Evolutionary conservation across 2,888 invertebrate species (phyloP).

Genomic region (Apantesis nais): DNA sequence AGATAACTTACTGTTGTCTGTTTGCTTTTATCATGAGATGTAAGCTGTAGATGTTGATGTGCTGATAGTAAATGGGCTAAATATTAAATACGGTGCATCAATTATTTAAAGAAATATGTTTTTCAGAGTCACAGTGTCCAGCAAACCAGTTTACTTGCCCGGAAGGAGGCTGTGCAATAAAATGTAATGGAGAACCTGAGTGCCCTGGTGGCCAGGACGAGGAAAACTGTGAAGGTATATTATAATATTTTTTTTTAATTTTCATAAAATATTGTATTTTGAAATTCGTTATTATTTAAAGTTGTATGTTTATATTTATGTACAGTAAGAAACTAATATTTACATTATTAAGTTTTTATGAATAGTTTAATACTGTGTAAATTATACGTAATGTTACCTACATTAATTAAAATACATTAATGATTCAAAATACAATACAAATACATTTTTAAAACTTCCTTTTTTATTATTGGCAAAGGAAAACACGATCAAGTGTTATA

Average conservation of each 20-base stretch:
- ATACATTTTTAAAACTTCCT: too few species aligned
- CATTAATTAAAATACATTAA: not conserved
- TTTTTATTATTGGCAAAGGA: not conserved
- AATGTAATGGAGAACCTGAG: constrained; percentile 79
- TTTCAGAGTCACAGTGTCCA: constrained; percentile 62
- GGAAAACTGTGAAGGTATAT: constrained; percentile 74
- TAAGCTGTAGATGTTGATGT: constrained; percentile 35
- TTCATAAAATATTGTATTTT: not conserved
- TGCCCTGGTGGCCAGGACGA: constrained; percentile 88
- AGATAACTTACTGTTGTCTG: not conserved
- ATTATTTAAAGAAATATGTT: constrained; percentile 11
- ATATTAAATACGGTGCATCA: not conserved
- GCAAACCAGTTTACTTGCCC: constrained; percentile 58
- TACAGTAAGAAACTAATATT: not conserved
- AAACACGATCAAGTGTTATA: too few species aligned
- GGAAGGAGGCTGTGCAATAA: constrained; percentile 58
- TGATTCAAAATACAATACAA: not conserved
- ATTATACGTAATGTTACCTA: not conserved
- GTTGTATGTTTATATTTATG: not conserved
- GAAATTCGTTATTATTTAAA: not conserved
- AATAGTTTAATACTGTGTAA: not conserved
- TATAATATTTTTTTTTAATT: not conserved
- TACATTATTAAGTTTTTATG: not conserved
- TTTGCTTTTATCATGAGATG: constrained; percentile 3
- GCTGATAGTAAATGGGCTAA: constrained; percentile 29